Conservation (phyloP, 1,140 invertebrate species). For the Periplaneta americana region DNA sequence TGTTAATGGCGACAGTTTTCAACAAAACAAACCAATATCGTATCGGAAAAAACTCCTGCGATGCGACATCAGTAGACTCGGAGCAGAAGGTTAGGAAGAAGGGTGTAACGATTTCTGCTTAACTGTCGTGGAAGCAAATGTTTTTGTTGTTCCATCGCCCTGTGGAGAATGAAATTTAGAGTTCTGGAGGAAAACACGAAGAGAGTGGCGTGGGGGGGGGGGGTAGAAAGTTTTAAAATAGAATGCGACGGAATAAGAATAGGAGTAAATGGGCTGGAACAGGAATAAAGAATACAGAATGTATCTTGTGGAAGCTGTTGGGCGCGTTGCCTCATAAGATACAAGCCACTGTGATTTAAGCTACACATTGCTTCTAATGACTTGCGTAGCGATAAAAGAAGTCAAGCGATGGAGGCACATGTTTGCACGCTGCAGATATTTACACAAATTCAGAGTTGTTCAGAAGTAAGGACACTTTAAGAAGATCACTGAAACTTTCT, state of each 20-base stretch:
- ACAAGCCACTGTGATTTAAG: neutral
- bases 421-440: too few species aligned
- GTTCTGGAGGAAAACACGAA: neutral
- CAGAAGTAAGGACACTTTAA: too few species aligned
- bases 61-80: too few species aligned
- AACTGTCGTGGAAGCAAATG: neutral
- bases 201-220: neutral
- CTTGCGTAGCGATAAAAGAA: neutral
- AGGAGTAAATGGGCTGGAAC: neutral
- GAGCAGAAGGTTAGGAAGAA: too few species aligned
- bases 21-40: neutral
- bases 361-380: neutral
- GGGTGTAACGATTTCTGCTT: neutral
- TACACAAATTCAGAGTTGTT: too few species aligned
- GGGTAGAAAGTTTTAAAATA: neutral
- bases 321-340: neutral
- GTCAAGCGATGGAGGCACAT: too few species aligned
- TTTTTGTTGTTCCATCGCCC: neutral
- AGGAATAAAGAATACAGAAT: too few species aligned
- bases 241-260: neutral
- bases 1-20: neutral
- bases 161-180: neutral
- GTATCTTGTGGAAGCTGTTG: too few species aligned
- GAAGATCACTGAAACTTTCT: too few species aligned
- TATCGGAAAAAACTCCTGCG: too few species aligned